Conservation (phyloP, 2,797 vertebrate genomes). For the Dendrocincla tyrannina region DNA sequence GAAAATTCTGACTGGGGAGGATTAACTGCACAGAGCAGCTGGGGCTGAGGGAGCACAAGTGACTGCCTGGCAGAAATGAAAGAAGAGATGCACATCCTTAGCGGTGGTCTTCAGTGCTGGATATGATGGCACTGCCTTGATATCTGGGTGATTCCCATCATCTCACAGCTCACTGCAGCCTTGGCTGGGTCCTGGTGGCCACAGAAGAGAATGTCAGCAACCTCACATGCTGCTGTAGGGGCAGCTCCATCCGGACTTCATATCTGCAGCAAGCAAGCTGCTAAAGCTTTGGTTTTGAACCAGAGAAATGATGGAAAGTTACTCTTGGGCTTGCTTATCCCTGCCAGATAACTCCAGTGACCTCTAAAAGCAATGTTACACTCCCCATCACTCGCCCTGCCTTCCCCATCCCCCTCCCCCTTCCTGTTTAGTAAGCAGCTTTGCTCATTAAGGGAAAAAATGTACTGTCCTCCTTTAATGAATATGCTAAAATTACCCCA, state of each 20-base stretch:
- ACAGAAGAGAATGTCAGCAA: background rate
- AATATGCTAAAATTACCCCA: conserved; percentile 46
- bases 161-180: background rate
- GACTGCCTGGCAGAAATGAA: background rate
- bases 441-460: conserved; percentile 48
- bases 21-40: conserved; percentile 14
- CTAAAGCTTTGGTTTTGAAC: background rate
- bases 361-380: conserved; percentile 14
- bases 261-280: background rate
- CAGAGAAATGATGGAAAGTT: background rate
- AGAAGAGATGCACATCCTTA: background rate
- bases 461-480: conserved; percentile 12
- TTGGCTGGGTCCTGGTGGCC: background rate
- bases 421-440: conserved; percentile 52
- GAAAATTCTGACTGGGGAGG: background rate
- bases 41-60: background rate
- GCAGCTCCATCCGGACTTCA: background rate
- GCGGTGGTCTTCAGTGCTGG: accelerated
- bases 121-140: background rate
- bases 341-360: background rate
- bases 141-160: background rate
- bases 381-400: background rate
- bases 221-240: background rate
- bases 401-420: background rate
- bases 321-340: background rate